Evolutionary conservation across 1,140 invertebrate species (phyloP).

Genomic region (Oncopodura yosiiana): DNA sequence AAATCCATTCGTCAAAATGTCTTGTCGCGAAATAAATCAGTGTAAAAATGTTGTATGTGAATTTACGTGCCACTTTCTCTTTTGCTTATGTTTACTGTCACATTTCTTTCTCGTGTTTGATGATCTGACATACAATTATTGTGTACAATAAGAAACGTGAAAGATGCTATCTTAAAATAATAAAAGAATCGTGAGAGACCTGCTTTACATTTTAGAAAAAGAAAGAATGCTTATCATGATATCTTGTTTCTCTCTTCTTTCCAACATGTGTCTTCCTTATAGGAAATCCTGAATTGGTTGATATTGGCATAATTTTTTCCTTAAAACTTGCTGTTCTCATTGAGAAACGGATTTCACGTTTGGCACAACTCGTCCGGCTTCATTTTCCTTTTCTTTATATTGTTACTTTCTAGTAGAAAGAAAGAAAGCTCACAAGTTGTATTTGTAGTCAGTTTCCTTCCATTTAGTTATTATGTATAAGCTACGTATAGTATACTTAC

Average conservation of each 20-base stretch:
- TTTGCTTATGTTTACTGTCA: no score
- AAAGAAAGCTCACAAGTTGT: not conserved
- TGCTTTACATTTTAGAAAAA: slow-evolving; percentile 6
- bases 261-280: slow-evolving; percentile 29
- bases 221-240: slow-evolving; percentile 17
- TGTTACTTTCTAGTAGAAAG: slow-evolving; percentile 1
- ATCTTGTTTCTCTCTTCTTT: slow-evolving; percentile 28
- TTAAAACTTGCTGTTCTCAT: slow-evolving; percentile 5
- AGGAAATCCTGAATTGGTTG: slow-evolving; percentile 32
- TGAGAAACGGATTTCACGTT: slow-evolving; percentile 24
- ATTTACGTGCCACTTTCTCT: no score
- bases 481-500: slow-evolving; percentile 1
- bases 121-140: slow-evolving; percentile 1
- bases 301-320: slow-evolving; percentile 33
- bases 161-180: not conserved
- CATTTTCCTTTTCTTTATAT: not conserved
- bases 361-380: slow-evolving; percentile 5
- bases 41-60: not conserved
- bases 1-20: slow-evolving; percentile 9
- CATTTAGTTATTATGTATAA: not conserved
- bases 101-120: no score
- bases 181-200: not conserved
- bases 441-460: not conserved
- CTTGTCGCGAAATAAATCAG: slow-evolving; percentile 10
- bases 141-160: not conserved